Percentiles rank a stretch among this genome's conserved stretches.
These are phyloP conservation scores for Pseudomugil gertrudae DNA, from an alignment of 2,797 vertebrate genomes.

Conservation along the genomic window DNA sequence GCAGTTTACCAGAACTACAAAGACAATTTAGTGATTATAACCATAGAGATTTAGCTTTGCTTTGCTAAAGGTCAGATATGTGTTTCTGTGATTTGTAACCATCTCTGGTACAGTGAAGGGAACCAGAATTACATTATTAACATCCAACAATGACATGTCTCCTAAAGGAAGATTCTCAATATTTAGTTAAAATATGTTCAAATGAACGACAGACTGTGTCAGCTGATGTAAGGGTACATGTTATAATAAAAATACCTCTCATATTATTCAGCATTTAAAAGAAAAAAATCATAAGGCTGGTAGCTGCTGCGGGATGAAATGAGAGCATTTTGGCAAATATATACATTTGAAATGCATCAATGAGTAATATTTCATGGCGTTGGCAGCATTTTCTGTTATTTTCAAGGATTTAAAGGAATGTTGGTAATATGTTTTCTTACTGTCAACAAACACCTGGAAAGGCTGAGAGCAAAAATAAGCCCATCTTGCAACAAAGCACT, in stretches of 20 bases:
- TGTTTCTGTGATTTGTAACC: not conserved
- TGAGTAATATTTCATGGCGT: not conserved
- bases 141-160: not conserved
- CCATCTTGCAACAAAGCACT: not conserved
- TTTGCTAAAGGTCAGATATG: not conserved
- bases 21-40: not conserved
- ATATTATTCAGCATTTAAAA: not conserved
- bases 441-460: slow-evolving; percentile 2
- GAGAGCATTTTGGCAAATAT: not conserved
- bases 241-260: not conserved
- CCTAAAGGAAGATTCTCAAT: too few relatives aligned
- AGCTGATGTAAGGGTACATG: not conserved
- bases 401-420: not conserved
- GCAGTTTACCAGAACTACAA: slow-evolving; percentile 22
- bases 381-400: not conserved
- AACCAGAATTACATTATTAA: not conserved
- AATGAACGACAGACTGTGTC: not conserved
- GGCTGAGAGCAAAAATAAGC: not conserved
- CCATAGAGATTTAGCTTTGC: not conserved
- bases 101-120: not conserved
- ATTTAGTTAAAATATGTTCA: not conserved
- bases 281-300: not conserved
- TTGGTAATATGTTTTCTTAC: not conserved
- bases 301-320: not conserved
- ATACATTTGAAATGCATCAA: not conserved